Evolutionary conservation across 2,888 invertebrate genomes (phyloP), one percentile per base, ranked within the genome.

Genomic region (Panopea generosa): DNA sequence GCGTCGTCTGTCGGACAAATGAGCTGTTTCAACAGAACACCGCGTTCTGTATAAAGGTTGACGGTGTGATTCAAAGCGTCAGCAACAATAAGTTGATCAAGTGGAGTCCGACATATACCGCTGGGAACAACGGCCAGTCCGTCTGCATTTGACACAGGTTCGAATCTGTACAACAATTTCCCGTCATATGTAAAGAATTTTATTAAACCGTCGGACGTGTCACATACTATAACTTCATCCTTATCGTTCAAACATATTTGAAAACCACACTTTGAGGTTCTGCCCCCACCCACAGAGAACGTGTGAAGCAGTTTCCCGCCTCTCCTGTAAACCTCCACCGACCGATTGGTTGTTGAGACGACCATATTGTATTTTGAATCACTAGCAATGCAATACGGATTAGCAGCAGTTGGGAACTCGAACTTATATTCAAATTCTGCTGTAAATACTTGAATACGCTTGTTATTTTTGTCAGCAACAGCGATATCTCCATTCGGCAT

Each of bases 381-480:
- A 71, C 85, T 82, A 7, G 87, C 82, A 24, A 91, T 77, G 27
- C 84, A 69, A 61, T 81, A 88, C 16, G 91, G 91, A 47, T 83
- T 84, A 18, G 84, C 65, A 9, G 56, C 60, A 1, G 88, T 86
- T 7, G 69, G 22, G 53, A 90, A 86, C 50, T 77, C 56, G 55
- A 79, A 85, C 62, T 88, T 89, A 67, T 83, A 90, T 45, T 84
- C 67, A 40, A 84, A 86, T 2, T 83, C 74, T 22, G 75, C 71
- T 4, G 81, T 69, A 57, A 90, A 86, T 2, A 89, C 86, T 77
- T 90, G 88, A 3, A 91, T 80, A 40, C 91, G 62, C 59, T 81
- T 84, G 69, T 91, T 91, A 57, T 86, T 87, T 47, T 85, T 87
- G 65, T 91, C 91, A 4, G 90, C 90, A 11, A 91, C 90, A 4